Evolutionary conservation across 2,797 vertebrate species (phyloP), one percentile per base, ranked within the genome.

Genomic region (Pseudotriccus pelzelni): DNA sequence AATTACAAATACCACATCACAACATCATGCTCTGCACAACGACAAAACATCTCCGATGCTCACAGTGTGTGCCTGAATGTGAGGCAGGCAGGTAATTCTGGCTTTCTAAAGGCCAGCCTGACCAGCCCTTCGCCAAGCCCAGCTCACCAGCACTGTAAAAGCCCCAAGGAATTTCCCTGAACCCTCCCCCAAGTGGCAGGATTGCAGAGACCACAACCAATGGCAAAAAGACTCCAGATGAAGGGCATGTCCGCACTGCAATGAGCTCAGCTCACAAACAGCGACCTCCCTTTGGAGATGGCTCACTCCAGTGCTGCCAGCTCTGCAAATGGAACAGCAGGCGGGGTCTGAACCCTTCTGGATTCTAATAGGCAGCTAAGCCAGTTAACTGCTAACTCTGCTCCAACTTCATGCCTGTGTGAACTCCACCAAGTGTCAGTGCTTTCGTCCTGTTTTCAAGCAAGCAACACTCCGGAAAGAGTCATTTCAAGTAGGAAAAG

Each of bases 11-110:
- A 41, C 12, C 55, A 41, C 28, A 53, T 68, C 2, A 6, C 8
- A 77, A 8, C 39, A 68, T 18, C 44, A n/a, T 0, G 6, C 34
- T 62, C 80, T 69, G 44, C 47, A 84, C 36, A 86, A 50, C 25
- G 43, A 41, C 18, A 43, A 69, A 79, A 23, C 55, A 30, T 13
- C 41, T 37, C 37, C 49, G 56, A 83, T 18, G 44, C 64, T 77
- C 52, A 4, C n/a, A 58, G 0, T 0, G 1, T 12, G 14, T 50
- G 28, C 28, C 69, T 56, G 20, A 55, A 58, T 0, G 3, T 7
- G 30, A 94, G 39, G 27, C 4, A 53, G 41, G 34, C 41, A 69
- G 47, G 20, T n/a, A 24, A 39, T 64, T 73, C 14, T 30, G 28
- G 32, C 52, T 69, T 90, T 69, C 58, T 21, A 23, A 63, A 74